phyloP scores from a whole-genome alignment of 92 coral and sea anemone species.

The Porites lobata region DNA sequence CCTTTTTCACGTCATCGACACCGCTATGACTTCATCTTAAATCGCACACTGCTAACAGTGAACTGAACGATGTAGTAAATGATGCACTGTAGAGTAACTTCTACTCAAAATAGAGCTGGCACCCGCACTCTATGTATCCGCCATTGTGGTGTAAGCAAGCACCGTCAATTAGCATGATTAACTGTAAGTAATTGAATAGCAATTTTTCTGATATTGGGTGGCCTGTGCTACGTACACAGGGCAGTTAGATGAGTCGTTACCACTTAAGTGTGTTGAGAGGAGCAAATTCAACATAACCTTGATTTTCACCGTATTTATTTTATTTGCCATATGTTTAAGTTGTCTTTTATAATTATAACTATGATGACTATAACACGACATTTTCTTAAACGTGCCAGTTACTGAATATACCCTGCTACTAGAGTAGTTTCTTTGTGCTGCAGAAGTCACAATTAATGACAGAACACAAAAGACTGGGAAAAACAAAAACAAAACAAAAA shows the following conservation, averaged over 20 bases:
- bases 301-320: neutral
- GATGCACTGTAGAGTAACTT: too few relatives aligned
- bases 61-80: too few relatives aligned
- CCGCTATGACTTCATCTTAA: too few relatives aligned
- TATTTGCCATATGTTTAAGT: neutral
- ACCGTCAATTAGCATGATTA: neutral
- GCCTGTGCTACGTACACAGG: neutral
- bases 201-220: neutral
- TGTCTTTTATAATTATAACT: neutral
- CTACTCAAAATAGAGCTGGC: too few relatives aligned
- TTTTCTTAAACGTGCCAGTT: too few relatives aligned
- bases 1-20: neutral
- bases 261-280: neutral
- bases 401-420: too few relatives aligned
- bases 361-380: neutral
- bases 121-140: too few relatives aligned
- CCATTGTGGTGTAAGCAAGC: neutral
- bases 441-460: too few relatives aligned
- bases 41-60: too few relatives aligned
- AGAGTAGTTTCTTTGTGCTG: too few relatives aligned
- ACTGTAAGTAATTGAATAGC: neutral
- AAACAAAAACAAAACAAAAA: too few relatives aligned
- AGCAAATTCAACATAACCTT: conserved; percentile 18
- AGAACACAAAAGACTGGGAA: too few relatives aligned
- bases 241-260: neutral